Evolutionary conservation across 92 coral and sea anemone species (phyloP).

Genomic region (Metridium senile): DNA sequence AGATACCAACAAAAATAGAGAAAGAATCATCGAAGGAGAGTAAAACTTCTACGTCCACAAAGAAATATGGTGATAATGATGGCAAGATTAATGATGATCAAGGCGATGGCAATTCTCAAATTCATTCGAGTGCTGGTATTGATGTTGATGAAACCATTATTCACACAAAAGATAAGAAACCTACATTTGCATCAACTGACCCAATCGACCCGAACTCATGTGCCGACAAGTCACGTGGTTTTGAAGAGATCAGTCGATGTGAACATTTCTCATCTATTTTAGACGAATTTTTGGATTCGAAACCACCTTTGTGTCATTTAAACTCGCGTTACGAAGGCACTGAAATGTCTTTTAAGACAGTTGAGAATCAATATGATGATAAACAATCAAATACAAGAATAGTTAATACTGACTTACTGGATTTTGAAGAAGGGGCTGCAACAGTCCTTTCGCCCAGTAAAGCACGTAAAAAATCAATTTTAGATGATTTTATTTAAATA

Average conservation of each 20-base stretch:
- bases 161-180: not conserved
- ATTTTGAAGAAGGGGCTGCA: not conserved
- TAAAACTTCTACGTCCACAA: too few species aligned
- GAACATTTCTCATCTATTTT: constrained; percentile 5
- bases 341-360: too few species aligned
- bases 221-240: not conserved
- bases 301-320: not conserved
- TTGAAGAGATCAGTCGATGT: not conserved
- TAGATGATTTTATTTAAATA: constrained; percentile 32
- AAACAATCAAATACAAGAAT: constrained; percentile 1
- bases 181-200: not conserved
- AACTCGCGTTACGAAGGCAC: not conserved
- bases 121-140: too few species aligned
- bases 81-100: too few species aligned
- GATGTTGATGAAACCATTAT: not conserved
- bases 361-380: not conserved
- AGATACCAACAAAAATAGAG: not conserved
- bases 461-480: not conserved
- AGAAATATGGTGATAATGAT: too few species aligned
- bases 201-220: not conserved
- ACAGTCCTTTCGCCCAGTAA: not conserved
- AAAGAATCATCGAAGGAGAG: too few species aligned
- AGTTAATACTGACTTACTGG: not conserved
- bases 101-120: too few species aligned
- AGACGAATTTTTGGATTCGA: constrained; percentile 16